Base-by-base conservation (phyloP, 2,888 invertebrate species). In the Drosophila mimetica region DNA sequence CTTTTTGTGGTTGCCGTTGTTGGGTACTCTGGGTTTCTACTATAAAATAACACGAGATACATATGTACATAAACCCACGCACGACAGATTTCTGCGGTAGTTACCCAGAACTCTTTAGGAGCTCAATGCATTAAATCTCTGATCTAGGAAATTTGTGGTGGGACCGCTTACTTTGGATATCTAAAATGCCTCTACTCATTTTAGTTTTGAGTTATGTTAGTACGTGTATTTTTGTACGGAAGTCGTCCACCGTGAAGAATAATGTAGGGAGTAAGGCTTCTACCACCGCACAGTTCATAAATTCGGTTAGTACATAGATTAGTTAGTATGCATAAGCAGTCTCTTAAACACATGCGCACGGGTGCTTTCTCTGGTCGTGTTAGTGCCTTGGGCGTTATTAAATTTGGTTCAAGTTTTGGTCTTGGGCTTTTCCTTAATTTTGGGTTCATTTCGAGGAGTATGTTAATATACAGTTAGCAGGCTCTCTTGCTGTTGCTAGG, bases 251-350 rank as follows among this genome's bases (percentile, higher is more conserved):
- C 36, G 22, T 9, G 9, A 28, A 30, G 36, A 44, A 30, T 20
- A 32, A 41, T 39, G 18, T 32, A 30, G 6, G 30, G 16, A 58
- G 28, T 39, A 28, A 30, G 42, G 18, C 22, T 22, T 47, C 70
- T 41, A 18, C 52, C 69, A 69, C 69, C 47, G 44, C 30, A 52
- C 34, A 18, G 42, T 28, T 55, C 11, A 28, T 36, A 46, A 42
- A 57, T 47, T 57, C 28, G 37, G 50, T 64, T 70, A 70, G 65
- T 77, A 61, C 57, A 44, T 67, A 53, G 20, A 51, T 71, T 48
- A 79, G 61, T 67, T 67, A 74, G 71, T 53, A 65, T 75, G 51
- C 65, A 73, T 36, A 78, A 70, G 74, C 82, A 81, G 85, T 80
- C 82, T 84, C 85, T 71, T 57, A 37, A 37, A 30, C 20, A 64